Percentiles rank a stretch among this genome's conserved stretches.
Conservation (phyloP, 1,140 invertebrate species). For the Sesamia nonagrioides region DNA sequence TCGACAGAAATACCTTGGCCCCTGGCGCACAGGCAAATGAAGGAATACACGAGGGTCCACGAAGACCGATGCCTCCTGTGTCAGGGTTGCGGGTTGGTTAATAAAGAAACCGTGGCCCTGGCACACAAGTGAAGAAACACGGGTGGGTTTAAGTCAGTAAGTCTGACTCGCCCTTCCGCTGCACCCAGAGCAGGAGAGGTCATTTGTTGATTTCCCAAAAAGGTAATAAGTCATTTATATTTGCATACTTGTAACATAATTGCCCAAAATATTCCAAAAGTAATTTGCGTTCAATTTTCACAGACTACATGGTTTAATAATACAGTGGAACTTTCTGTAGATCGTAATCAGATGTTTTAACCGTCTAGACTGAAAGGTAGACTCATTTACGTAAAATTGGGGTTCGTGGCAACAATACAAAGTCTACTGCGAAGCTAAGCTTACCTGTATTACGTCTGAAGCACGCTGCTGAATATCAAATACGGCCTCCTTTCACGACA, state of each 20-base stretch:
- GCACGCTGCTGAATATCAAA: not conserved
- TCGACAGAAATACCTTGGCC: too few relatives aligned
- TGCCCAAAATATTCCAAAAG: not conserved
- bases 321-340: conserved; percentile 9
- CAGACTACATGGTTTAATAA: conserved; percentile 1
- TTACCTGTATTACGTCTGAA: not conserved
- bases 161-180: too few relatives aligned
- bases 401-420: not conserved
- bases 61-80: too few relatives aligned
- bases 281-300: not conserved
- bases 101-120: too few relatives aligned
- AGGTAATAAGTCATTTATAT: not conserved
- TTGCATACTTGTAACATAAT: not conserved
- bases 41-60: too few relatives aligned
- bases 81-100: too few relatives aligned
- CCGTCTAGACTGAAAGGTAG: conserved; percentile 14
- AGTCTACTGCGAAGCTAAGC: not conserved
- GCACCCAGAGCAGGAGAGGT: too few relatives aligned
- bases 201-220: too few relatives aligned
- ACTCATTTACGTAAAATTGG: conserved; percentile 34
- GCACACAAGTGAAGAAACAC: too few relatives aligned
- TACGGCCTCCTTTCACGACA: not conserved
- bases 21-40: too few relatives aligned
- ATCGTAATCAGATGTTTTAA: conserved; percentile 31
- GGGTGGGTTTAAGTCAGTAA: too few relatives aligned